Base-by-base conservation (phyloP, 2,113 vertebrate genomes). In the Axis porcinus region DNA sequence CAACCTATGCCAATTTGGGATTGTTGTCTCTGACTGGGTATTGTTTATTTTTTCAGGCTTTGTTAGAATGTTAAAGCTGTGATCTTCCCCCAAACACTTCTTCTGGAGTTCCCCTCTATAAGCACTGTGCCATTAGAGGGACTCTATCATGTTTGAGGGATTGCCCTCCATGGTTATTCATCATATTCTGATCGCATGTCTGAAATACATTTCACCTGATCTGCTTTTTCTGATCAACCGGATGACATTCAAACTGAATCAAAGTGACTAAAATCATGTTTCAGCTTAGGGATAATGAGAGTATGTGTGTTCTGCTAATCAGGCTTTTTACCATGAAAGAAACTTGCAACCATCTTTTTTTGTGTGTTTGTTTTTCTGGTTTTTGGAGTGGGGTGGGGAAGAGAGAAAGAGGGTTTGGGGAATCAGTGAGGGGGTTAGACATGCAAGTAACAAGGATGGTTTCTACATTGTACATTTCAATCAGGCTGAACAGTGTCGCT, bases 381-480 rank as follows among this genome's bases (percentile, higher is more conserved):
- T 82, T 86, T 67, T 94, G 88, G 83, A 54, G 4, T 28, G 52
- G 87, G 25, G 9, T 36, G 57, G 47, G 67, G 64, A 74, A 67
- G 79, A 86, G 88, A 70, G 40, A 86, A 62, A 86, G 62, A 7
- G 97, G 97, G 98, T 98, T 96, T 96, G 98, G 98, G 98, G 99
- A 98, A 98, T 99, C 95, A 96, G 98, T 97, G 81, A 98, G 95
- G 97, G 96, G 97, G 98, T 98, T 98, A 99, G 98, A 99, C 99
- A 99, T 99, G 99, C 99, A 99, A 99, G 99, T 98, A 98, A 99
- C 99, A 99, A 99, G 98, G 98, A 99, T 99, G 99, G 98, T 98
- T 99, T 99, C 99, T 99, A 99, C 99, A 99, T 99, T 99, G 99
- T 99, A 99, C 99, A 99, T 97, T 98, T 99, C 98, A 98, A 98